Evolutionary conservation across 2,888 invertebrate genomes (phyloP).

Genomic region (Eupithecia pulchellata): DNA sequence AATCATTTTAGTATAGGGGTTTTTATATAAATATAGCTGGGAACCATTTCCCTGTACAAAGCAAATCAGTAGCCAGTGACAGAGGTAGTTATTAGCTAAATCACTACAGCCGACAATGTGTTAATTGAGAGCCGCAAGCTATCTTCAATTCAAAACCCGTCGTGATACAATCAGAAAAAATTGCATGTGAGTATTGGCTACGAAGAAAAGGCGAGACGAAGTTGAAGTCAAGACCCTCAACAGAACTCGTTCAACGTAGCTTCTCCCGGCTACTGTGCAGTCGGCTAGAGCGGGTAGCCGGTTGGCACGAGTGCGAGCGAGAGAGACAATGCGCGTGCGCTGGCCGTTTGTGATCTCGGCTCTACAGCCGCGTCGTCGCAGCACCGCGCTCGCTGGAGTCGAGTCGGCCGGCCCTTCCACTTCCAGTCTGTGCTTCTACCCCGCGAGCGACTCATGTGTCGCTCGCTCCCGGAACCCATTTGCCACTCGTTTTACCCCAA

Average conservation of each 20-base stretch:
- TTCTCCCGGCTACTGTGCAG: conserved; percentile 79
- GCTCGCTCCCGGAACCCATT: conserved; percentile 66
- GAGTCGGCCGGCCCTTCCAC: conserved; percentile 71
- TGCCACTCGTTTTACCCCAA: conserved; percentile 74
- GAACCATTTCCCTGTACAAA: conserved; percentile 9
- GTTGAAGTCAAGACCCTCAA: conserved; percentile 75
- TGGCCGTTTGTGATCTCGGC: conserved; percentile 58
- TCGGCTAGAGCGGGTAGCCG: conserved; percentile 47
- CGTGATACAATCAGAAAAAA: conserved; percentile 74
- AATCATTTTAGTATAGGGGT: background rate
- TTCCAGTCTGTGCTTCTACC: conserved; percentile 79
- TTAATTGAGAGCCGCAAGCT: conserved; percentile 73
- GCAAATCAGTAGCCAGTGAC: conserved; percentile 35
- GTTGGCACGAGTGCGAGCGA: conserved; percentile 39
- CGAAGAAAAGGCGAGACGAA: conserved; percentile 75
- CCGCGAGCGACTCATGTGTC: conserved; percentile 77
- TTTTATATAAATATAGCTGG: background rate
- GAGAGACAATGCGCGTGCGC: conserved; percentile 69
- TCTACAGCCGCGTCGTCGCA: conserved; percentile 62
- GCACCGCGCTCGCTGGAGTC: conserved; percentile 60
- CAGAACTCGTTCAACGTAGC: conserved; percentile 79
- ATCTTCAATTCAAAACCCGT: conserved; percentile 71
- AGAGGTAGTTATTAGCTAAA: conserved; percentile 48
- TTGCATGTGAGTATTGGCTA: conserved; percentile 71
- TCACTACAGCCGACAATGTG: conserved; percentile 63